A percentile compares a stretch with the other conserved stretches of the same genome.
These are phyloP conservation scores for Dolichopus griseipennis DNA, from an alignment of 2,888 invertebrate species.

Conservation along the genomic window DNA sequence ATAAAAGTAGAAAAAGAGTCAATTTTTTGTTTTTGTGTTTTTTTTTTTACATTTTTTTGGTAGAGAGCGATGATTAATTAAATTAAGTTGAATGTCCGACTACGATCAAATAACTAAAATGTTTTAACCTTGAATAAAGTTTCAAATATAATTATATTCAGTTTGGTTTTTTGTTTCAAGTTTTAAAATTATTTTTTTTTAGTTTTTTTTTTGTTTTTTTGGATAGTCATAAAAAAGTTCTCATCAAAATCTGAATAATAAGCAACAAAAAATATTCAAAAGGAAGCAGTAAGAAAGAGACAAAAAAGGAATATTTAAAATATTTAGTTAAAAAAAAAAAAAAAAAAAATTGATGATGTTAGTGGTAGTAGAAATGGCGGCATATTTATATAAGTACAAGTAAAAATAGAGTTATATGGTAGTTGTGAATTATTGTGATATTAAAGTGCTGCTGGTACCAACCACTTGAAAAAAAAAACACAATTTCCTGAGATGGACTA, in stretches of 20 bases:
- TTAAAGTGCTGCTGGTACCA: neutral
- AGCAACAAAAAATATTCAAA: neutral
- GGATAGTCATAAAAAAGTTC: neutral
- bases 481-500: neutral
- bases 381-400: too few species aligned
- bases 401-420: too few species aligned
- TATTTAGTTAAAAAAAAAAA: too few species aligned
- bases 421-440: neutral
- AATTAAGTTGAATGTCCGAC: conserved; percentile 6
- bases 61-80: conserved; percentile 7
- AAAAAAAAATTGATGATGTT: neutral
- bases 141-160: neutral
- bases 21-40: too few species aligned
- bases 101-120: neutral
- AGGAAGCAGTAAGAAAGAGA: neutral
- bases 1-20: too few species aligned
- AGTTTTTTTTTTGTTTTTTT: neutral
- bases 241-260: neutral
- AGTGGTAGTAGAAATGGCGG: neutral
- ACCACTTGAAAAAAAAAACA: neutral
- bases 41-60: too few species aligned
- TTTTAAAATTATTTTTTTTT: neutral
- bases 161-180: neutral
- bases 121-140: conserved; percentile 6
- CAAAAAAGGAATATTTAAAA: neutral